These are phyloP conservation scores for Diorhabda elongata DNA, from an alignment of 1,140 invertebrate species.

Conservation along the genomic window DNA sequence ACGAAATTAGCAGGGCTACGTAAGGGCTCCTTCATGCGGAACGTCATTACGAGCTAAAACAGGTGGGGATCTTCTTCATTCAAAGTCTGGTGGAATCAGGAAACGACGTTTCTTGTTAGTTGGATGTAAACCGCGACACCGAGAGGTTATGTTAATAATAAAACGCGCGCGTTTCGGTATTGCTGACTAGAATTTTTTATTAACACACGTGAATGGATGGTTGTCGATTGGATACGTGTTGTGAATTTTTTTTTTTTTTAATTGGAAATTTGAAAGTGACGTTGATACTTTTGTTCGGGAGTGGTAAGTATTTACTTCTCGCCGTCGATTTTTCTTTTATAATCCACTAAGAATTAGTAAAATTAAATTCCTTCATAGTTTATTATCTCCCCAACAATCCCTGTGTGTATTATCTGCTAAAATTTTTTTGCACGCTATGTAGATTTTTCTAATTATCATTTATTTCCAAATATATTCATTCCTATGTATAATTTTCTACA, in stretches of 20 bases:
- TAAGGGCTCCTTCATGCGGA: conserved; percentile 1
- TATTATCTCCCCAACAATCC: too few relatives aligned
- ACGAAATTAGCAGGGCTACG: not conserved
- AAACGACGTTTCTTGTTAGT: conserved; percentile 2
- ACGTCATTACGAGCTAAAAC: not conserved
- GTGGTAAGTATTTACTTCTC: not conserved
- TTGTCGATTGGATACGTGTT: not conserved
- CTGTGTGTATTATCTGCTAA: too few relatives aligned
- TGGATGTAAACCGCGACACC: not conserved
- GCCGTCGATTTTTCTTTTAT: too few relatives aligned
- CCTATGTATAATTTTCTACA: too few relatives aligned
- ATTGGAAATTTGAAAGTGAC: not conserved
- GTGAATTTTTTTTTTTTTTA: not conserved
- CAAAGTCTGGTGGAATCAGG: not conserved
- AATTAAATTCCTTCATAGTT: too few relatives aligned
- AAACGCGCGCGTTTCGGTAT: not conserved
- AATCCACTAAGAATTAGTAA: too few relatives aligned
- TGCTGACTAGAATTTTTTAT: not conserved
- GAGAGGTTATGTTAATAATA: not conserved
- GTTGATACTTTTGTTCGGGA: not conserved
- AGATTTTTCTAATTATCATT: too few relatives aligned
- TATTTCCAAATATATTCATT: too few relatives aligned
- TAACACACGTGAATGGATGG: not conserved
- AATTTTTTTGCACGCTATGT: too few relatives aligned
- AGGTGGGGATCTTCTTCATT: not conserved